These are phyloP conservation scores for Cataglyphis rosenhaueri DNA, from an alignment of 2,888 invertebrate genomes.

Conservation along the genomic window DNA sequence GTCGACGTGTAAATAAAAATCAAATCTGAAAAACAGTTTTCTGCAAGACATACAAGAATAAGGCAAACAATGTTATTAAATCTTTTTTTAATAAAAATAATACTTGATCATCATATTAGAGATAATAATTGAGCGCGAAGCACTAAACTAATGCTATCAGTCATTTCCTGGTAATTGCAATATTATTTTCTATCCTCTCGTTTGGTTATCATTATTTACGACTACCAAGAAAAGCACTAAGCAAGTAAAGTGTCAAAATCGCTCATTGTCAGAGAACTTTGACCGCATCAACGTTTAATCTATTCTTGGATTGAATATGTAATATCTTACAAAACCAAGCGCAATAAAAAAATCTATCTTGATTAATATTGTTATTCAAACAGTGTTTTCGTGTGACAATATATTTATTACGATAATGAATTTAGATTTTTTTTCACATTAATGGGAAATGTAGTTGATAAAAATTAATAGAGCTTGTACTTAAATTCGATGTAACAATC, in stretches of 20 bases:
- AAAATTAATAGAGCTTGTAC: neutral
- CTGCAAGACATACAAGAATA: neutral
- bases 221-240: neutral
- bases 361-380: conserved; percentile 15
- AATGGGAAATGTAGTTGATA: neutral
- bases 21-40: neutral
- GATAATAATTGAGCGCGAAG: neutral
- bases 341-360: conserved; percentile 23
- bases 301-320: neutral
- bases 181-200: neutral
- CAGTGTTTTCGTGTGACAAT: neutral
- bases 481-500: neutral
- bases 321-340: neutral
- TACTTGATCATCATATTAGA: too few species aligned
- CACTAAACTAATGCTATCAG: neutral
- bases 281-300: neutral
- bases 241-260: conserved; percentile 4
- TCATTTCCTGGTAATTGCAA: neutral
- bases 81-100: neutral
- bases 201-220: neutral
- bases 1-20: neutral
- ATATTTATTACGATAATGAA: conserved; percentile 1
- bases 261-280: conserved; percentile 2
- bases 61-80: neutral
- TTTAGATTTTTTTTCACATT: neutral